Evolutionary conservation across 2,113 vertebrate genomes (phyloP).

Genomic region (Ctenodactylus gundi): DNA sequence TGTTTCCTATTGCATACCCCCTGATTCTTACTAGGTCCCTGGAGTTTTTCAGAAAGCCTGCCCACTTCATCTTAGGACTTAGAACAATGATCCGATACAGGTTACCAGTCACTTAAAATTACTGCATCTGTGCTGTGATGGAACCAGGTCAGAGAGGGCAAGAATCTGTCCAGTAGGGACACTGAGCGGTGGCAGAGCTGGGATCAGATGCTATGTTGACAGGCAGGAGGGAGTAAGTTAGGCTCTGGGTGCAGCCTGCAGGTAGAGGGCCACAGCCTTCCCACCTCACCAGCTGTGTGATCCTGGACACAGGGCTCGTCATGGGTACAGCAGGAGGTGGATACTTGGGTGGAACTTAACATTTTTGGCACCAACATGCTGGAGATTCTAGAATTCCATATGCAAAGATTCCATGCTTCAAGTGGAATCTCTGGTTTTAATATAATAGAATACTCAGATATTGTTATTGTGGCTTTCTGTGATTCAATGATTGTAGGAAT

Average conservation of each 20-base stretch:
- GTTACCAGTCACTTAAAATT: not conserved
- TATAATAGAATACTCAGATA: conserved; percentile 14
- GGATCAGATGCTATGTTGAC: not conserved
- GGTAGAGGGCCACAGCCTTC: not conserved
- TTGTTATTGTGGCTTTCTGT: conserved; percentile 30
- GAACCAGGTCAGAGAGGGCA: not conserved
- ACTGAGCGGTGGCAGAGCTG: not conserved
- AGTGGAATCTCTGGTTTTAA: conserved; percentile 35
- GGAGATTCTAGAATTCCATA: not conserved
- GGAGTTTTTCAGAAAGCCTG: not conserved
- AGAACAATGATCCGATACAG: not conserved
- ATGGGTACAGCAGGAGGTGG: not conserved
- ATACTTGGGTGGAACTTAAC: not conserved
- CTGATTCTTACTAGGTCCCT: not conserved
- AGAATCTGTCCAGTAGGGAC: not conserved
- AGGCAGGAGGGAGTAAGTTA: rapidly evolving
- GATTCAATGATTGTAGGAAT: not conserved
- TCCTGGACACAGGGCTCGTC: not conserved
- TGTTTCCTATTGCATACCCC: not conserved
- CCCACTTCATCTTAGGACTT: not conserved
- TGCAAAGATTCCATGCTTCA: not conserved
- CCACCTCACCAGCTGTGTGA: not conserved
- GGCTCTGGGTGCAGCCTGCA: not conserved
- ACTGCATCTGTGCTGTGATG: rapidly evolving
- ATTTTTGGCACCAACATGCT: not conserved